Evolutionary conservation across 2,888 invertebrate species (phyloP).

Genomic region (Germaria angustata): DNA sequence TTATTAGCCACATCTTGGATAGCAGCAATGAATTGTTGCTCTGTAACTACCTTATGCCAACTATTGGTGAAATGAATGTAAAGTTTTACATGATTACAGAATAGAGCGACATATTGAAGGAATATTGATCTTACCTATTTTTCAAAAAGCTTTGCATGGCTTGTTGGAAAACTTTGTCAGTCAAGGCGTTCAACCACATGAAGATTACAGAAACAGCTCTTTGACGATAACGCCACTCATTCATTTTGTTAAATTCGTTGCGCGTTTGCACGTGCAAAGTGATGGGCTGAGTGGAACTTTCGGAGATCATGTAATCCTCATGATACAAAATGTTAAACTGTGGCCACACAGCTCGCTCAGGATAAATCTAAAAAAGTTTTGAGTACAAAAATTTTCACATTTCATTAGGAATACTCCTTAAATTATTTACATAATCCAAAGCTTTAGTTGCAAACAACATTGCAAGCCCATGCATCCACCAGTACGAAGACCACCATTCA

Average conservation of each 20-base stretch:
- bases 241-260: conserved; percentile 89
- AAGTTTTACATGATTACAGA: too few relatives aligned
- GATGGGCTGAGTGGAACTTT: too few relatives aligned
- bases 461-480: conserved; percentile 87
- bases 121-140: conserved; percentile 71
- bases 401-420: too few relatives aligned
- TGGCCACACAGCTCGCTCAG: conserved; percentile 69
- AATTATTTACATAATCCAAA: conserved; percentile 84
- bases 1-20: neutral
- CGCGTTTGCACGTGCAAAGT: conserved; percentile 89
- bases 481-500: conserved; percentile 86
- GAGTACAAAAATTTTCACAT: too few relatives aligned
- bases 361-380: conserved; percentile 79
- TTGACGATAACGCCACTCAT: too few relatives aligned
- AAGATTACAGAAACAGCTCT: conserved; percentile 87
- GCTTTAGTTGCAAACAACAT: conserved; percentile 94
- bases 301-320: neutral
- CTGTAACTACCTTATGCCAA: neutral
- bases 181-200: conserved; percentile 77
- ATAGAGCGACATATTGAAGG: too few relatives aligned
- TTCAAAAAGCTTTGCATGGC: conserved; percentile 75
- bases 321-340: too few relatives aligned
- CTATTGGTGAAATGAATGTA: neutral
- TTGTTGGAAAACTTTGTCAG: conserved; percentile 73
- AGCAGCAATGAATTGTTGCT: neutral